These are phyloP conservation scores for Cephus rjabovi DNA, from an alignment of 2,888 invertebrate species.

Conservation along the genomic window DNA sequence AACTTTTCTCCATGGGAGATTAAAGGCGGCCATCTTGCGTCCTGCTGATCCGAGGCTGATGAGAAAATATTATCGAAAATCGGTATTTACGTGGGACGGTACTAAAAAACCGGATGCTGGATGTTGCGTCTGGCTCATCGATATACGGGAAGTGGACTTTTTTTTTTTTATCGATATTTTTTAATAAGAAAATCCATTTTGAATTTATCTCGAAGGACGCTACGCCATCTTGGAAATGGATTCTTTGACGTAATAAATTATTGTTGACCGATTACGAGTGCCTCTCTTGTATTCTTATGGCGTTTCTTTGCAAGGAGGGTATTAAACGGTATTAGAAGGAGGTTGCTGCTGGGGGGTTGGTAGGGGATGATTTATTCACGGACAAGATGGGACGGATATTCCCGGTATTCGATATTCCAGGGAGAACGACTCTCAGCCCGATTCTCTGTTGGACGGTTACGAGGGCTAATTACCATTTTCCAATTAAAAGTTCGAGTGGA, in stretches of 20 bases:
- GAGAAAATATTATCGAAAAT: background rate
- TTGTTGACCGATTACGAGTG: background rate
- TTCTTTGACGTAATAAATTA: background rate
- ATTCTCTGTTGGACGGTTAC: constrained; percentile 25
- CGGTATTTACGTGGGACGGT: background rate
- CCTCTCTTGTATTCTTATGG: background rate
- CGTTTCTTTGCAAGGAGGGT: background rate
- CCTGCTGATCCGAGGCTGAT: background rate
- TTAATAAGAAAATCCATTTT: constrained; percentile 46
- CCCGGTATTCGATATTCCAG: background rate
- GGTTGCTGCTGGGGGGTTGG: background rate
- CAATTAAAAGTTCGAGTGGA: constrained; percentile 44
- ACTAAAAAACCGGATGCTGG: background rate
- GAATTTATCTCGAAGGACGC: background rate
- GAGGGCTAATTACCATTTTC: constrained; percentile 45
- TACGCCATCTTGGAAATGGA: background rate
- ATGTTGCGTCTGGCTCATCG: background rate
- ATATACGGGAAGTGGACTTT: background rate
- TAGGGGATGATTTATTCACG: background rate
- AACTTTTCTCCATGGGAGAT: background rate
- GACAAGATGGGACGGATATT: background rate
- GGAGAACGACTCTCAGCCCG: constrained; percentile 5
- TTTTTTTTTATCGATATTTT: constrained; percentile 52
- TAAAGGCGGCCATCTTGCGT: background rate
- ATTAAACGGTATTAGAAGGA: background rate